Evolutionary conservation across 1,140 invertebrate species (phyloP).

Genomic region (Tribolium madens): DNA sequence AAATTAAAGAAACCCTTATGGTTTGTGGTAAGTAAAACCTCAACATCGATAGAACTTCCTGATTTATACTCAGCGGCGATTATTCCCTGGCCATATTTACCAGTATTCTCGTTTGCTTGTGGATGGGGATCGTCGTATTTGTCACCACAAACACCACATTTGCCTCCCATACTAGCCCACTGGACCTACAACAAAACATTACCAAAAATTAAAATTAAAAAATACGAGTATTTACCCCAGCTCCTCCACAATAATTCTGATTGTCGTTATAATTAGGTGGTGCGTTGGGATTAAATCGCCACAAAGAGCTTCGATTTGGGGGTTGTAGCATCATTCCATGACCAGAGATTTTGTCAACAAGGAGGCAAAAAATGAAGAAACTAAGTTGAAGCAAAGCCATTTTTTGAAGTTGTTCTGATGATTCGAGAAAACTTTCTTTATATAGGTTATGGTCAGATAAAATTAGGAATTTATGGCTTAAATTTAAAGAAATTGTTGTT

Average conservation of each 20-base stretch:
- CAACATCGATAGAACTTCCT: constrained; percentile 63
- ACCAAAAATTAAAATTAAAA: not conserved
- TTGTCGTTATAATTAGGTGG: constrained; percentile 75
- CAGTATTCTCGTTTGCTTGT: constrained; percentile 74
- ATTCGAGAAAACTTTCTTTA: not conserved
- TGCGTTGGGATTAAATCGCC: constrained; percentile 71
- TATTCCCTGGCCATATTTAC: constrained; percentile 70
- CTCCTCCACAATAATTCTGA: constrained; percentile 75
- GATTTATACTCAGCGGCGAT: constrained; percentile 67
- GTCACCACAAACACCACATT: constrained; percentile 74
- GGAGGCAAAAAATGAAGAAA: not conserved
- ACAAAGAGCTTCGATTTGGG: constrained; percentile 73
- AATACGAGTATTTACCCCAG: constrained; percentile 63
- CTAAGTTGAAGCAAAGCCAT: not conserved
- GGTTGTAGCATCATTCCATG: constrained; percentile 80
- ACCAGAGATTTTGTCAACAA: constrained; percentile 55
- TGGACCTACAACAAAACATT: constrained; percentile 41
- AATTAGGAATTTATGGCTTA: not conserved
- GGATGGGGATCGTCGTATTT: constrained; percentile 67
- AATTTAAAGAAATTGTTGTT: not conserved
- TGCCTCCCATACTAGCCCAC: constrained; percentile 61
- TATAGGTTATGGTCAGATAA: not conserved
- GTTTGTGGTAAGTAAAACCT: constrained; percentile 68
- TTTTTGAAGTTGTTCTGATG: constrained; percentile 1
- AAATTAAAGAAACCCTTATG: constrained; percentile 72